These are phyloP conservation scores for Aurelia sp. DNA, from an alignment of 30 jellyfish, hydroid and myxozoan species.

Conservation along the genomic window DNA sequence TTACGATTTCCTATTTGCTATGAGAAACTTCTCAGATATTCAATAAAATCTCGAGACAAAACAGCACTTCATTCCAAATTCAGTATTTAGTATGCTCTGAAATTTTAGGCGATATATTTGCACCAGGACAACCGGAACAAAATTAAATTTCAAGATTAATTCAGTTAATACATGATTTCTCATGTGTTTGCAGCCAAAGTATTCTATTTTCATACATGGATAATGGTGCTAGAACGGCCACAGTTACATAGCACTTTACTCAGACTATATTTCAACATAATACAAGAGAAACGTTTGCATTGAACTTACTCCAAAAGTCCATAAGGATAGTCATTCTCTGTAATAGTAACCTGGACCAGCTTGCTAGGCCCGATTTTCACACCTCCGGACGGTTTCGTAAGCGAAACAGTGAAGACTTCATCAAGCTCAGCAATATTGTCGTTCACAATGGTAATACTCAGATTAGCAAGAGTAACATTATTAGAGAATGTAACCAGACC, in stretches of 20 bases:
- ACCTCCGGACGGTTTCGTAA: constrained; percentile 96
- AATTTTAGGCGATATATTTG: no score
- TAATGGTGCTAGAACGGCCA: neutral
- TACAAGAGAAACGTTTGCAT: neutral
- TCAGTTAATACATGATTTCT: no score
- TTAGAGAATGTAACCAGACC: constrained; percentile 75
- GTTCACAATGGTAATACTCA: constrained; percentile 55
- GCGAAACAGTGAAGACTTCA: constrained; percentile 63
- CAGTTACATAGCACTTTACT: neutral
- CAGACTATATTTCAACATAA: neutral
- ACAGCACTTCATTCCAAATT: no score
- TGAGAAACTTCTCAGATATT: no score
- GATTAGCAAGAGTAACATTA: constrained; percentile 22
- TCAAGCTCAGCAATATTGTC: constrained; percentile 83
- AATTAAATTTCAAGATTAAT: no score
- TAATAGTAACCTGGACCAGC: constrained; percentile 26
- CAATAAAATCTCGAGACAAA: no score
- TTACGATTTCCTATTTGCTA: no score
- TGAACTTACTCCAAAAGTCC: constrained; percentile 80
- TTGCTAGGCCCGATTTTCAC: constrained; percentile 69
- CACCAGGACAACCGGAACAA: no score
- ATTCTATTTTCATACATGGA: no score
- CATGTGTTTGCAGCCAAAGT: no score
- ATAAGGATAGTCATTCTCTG: constrained; percentile 87
- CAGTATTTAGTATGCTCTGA: no score